phyloP scores from a whole-genome alignment of 2,113 vertebrate genomes.

The Taurulus bubalis region DNA sequence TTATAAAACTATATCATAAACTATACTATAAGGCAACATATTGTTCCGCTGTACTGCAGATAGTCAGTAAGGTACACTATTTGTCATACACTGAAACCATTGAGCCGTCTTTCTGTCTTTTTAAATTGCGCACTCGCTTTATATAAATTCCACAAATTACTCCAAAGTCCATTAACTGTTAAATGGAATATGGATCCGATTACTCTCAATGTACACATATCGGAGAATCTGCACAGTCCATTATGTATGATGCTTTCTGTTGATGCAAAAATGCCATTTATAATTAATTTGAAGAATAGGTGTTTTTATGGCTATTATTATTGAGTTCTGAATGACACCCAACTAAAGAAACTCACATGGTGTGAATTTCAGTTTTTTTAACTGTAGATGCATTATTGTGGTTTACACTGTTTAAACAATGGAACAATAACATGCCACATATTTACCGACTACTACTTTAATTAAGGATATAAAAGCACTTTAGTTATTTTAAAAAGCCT shows the following conservation, averaged over 20 bases:
- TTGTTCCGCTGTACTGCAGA: neutral
- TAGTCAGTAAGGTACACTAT: neutral
- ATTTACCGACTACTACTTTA: neutral
- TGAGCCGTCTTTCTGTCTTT: neutral
- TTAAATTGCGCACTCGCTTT: constrained; percentile 1
- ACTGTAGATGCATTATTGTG: constrained; percentile 2
- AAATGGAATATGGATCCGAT: constrained; percentile 16
- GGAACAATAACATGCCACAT: constrained; percentile 10
- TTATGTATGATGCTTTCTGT: neutral
- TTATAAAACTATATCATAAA: constrained; percentile 7
- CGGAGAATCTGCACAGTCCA: constrained; percentile 1
- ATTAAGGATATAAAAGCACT: neutral
- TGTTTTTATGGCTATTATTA: neutral
- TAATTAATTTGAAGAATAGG: neutral
- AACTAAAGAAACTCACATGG: neutral
- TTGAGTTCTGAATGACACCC: neutral
- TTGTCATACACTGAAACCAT: constrained; percentile 1
- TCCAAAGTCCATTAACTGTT: neutral
- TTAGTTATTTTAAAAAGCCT: neutral
- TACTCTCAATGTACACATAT: neutral
- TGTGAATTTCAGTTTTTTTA: neutral
- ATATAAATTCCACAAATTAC: constrained; percentile 22
- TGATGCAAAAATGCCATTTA: neutral
- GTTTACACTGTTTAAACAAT: constrained; percentile 15
- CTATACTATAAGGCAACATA: neutral